Evolutionary conservation across 2,797 vertebrate species (phyloP), one percentile per base, ranked within the genome.

Genomic region (Lithobates sylvaticus): DNA sequence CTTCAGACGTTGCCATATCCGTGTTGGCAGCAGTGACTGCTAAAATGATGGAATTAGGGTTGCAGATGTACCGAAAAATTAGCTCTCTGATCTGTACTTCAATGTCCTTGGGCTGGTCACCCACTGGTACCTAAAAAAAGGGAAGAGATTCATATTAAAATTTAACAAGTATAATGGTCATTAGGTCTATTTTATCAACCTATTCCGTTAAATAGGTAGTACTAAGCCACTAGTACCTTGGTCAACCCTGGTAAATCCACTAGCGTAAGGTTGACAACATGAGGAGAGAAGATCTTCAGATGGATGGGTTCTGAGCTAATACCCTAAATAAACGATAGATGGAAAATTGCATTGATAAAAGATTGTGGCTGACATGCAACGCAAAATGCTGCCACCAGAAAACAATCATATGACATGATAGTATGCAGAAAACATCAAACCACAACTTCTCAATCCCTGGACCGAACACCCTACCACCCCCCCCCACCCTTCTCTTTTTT

Each of bases 221-320:
- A 54, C 15, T 8, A 6, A 23, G 54, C 8, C 1, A 8, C 65
- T 15, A 5, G 61, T 95, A 99, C 98, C 98, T 99, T 99, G 75
- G 98, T 99, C 93, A 99, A 98, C 91, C 98, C 98, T 65, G 98
- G 98, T 90, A 99, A 96, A 92, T 99, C 98, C 92, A 99, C 98
- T 89, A 99, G 95, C 0, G 98, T 99, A 91, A 99, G 94, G 93
- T 99, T 99, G 90, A 99, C 97, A 61, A 99, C 98, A 54, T 98
- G 95, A 69, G 98, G 95, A 44, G 98, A 99, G 93, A 99, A 99
- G 90, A 99, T 97, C 93, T 99, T 99, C 88, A 99, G 95, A 88
- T 99, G 98, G 90, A 99, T 99, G 13, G 98, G 98, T 82, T 99
- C 98, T 84, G 97, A 95, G 76, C 98, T 99, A 91, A 99, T 99